phyloP scores from a whole-genome alignment of 2,113 vertebrate species.

The Zeus faber region DNA sequence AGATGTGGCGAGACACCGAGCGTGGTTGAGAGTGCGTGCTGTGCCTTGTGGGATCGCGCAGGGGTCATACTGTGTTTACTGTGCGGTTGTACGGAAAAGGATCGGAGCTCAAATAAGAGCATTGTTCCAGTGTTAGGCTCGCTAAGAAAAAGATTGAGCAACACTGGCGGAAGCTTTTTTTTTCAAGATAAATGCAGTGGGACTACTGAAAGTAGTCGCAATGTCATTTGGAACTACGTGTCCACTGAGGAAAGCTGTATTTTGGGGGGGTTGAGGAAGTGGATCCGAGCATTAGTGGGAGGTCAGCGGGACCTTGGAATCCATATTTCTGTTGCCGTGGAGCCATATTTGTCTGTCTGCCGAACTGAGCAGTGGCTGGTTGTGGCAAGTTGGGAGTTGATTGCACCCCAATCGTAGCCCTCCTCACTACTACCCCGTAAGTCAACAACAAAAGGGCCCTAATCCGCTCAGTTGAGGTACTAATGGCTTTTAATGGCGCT shows the following conservation, averaged over 20 bases:
- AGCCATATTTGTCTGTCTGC: slow-evolving; percentile 20
- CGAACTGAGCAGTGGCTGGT: slow-evolving; percentile 26
- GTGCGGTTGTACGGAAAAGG: not conserved
- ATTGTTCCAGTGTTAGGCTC: not conserved
- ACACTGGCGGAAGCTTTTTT: not conserved
- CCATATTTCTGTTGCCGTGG: slow-evolving; percentile 5
- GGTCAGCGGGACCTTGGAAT: slow-evolving; percentile 47
- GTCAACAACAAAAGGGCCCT: slow-evolving; percentile 37
- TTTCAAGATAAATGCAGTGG: no score
- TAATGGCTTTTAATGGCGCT: slow-evolving; percentile 54
- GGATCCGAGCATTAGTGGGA: slow-evolving; percentile 23
- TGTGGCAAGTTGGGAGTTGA: slow-evolving; percentile 29
- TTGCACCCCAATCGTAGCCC: not conserved
- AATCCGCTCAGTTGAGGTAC: slow-evolving; percentile 47
- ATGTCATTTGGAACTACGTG: not conserved
- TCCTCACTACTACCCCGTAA: slow-evolving; percentile 8
- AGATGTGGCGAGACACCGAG: slow-evolving; percentile 52
- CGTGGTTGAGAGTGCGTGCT: slow-evolving; percentile 58
- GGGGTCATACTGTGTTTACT: slow-evolving; percentile 6
- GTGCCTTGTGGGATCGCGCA: slow-evolving; percentile 51
- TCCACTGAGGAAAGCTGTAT: not conserved
- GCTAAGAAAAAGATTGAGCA: not conserved
- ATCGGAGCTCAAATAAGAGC: not conserved
- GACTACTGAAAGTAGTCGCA: no score
- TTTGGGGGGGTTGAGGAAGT: slow-evolving; percentile 23